A percentile compares a stretch with the other conserved stretches of the same genome.
Conservation (phyloP, 2,113 vertebrate genomes). For the Protobothrops mucrosquamatus region DNA sequence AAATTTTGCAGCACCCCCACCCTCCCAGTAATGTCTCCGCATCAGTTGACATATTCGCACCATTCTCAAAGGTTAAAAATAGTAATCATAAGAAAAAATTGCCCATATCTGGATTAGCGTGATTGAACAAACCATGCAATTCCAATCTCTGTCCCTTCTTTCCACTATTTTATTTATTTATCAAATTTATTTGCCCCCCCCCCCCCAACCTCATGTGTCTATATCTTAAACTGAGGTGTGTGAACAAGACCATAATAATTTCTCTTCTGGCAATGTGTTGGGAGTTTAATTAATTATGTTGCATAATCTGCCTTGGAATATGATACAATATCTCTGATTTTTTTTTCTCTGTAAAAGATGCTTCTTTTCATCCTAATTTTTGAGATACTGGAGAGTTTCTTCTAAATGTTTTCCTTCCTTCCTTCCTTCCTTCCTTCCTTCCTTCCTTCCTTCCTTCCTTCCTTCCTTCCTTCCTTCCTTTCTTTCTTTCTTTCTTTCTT, state of each 20-base stretch:
- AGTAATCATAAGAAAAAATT: neutral
- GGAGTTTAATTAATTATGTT: neutral
- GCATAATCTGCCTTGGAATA: neutral
- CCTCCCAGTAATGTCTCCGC: neutral
- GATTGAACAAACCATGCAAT: neutral
- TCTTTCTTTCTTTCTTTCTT: too few relatives aligned
- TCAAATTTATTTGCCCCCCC: neutral
- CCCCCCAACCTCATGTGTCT: neutral
- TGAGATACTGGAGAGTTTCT: neutral
- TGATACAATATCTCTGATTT: neutral
- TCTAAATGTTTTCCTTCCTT: neutral
- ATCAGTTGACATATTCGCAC: neutral
- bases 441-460: too few relatives aligned
- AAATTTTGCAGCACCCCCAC: neutral
- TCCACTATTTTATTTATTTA: neutral
- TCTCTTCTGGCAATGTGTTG: neutral
- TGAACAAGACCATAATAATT: neutral
- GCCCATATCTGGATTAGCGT: neutral
- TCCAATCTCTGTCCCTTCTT: neutral
- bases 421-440: too few relatives aligned
- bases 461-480: accelerated
- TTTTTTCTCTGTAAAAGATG: neutral
- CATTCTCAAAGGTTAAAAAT: neutral
- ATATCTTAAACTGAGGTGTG: neutral
- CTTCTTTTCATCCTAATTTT: neutral